Evolutionary conservation across 2,888 invertebrate species (phyloP).

Genomic region (Malthinus seriepunctatus): DNA sequence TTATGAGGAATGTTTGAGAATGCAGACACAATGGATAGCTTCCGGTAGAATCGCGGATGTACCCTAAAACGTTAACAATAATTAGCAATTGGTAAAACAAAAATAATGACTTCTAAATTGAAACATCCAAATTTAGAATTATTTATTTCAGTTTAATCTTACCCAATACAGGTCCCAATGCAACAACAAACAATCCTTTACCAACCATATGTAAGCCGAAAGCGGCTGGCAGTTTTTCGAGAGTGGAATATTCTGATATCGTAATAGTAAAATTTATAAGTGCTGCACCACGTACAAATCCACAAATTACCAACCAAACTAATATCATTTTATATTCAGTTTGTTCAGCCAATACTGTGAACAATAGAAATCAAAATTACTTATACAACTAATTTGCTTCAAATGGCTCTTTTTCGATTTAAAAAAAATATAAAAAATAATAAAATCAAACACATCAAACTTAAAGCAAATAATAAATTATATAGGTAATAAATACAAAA

Average conservation of each 20-base stretch:
- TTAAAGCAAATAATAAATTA: conserved; percentile 33
- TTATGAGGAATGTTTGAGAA: conserved; percentile 70
- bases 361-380: conserved; percentile 37
- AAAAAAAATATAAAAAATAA: conserved; percentile 10
- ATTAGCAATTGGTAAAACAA: background rate
- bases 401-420: conserved; percentile 28
- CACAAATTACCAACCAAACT: conserved; percentile 73
- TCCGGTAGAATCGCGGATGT: conserved; percentile 68
- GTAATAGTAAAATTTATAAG: conserved; percentile 77
- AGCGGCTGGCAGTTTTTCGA: conserved; percentile 74
- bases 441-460: conserved; percentile 31
- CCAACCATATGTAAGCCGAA: conserved; percentile 79
- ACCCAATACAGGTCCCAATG: conserved; percentile 73
- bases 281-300: conserved; percentile 78
- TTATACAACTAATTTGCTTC: conserved; percentile 23
- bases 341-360: conserved; percentile 74
- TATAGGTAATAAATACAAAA: conserved; percentile 8
- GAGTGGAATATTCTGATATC: conserved; percentile 74
- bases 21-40: conserved; percentile 74
- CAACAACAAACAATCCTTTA: conserved; percentile 72
- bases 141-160: conserved; percentile 35
- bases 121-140: background rate
- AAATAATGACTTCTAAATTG: no score
- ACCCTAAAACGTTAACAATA: conserved; percentile 58
- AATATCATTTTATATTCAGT: conserved; percentile 70